Base-by-base conservation (phyloP, 2,113 vertebrate genomes). In the Gymnocephalus cernua region DNA sequence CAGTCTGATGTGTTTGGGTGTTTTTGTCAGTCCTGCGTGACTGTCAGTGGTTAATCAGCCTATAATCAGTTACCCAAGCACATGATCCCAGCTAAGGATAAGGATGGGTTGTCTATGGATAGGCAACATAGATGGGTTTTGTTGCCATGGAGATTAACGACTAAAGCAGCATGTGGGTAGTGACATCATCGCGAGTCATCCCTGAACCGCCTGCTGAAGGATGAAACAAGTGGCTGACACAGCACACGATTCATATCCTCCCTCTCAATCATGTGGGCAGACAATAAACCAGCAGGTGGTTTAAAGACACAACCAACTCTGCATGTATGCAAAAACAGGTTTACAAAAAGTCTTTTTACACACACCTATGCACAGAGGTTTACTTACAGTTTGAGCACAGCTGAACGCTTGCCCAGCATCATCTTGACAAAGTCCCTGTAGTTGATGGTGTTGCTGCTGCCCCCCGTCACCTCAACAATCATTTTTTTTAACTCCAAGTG, bases 401-500 rank as follows among this genome's bases (percentile, higher is more conserved):
- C 97, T 0, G 98, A 99, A 10, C 98, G 95, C 50, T 99, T 99
- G 38, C 98, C 98, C 74, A 99, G 95, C 97, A 99, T 98, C 96
- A 99, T 95, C 29, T 97, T 98, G 78, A 99, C 97, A 16, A 99
- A 99, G 94, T 99, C 97, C 73, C 97, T 93, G 95, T 99, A 99
- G 3, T 97, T 96, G 92, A 99, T 99, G 72, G 97, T 96, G 86
- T 97, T 96, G 0, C 97, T 97, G 90, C 90, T 94, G 32, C 96
- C 97, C 0, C 96, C 97, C 0, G 98, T 98, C 92, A 99, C 98
- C 86, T 99, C 98, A 0, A 96, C 93, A n/a, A 99, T 99, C 97
- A 99, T 98, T 86, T 96, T 99, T 89, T 99, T 99, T 93, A 99
- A 93, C 91, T 99, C 97, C 65, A 99, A 88, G 89, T 99, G 98